Conservation (phyloP, 2,113 vertebrate species). For the Neogobius melanostomus region DNA sequence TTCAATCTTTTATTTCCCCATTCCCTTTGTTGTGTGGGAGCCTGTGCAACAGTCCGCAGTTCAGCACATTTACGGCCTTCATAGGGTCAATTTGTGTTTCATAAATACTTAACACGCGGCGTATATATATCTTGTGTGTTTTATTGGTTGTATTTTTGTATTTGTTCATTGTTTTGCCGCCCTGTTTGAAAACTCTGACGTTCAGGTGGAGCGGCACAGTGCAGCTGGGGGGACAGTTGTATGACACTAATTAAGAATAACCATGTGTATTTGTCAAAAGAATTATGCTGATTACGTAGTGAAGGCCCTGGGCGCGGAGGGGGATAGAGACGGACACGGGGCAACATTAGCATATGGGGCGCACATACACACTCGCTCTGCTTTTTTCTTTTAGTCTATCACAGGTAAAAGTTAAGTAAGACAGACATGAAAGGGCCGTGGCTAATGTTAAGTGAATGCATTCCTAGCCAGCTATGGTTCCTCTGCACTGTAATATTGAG, state of each 20-base stretch:
- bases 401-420: slow-evolving; percentile 41
- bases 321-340: slow-evolving; percentile 59
- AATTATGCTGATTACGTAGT: slow-evolving; percentile 78
- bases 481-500: slow-evolving; percentile 50
- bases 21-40: slow-evolving; percentile 51
- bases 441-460: slow-evolving; percentile 50
- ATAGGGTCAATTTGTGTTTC: slow-evolving; percentile 25
- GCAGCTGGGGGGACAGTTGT: slow-evolving; percentile 65
- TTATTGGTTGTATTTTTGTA: slow-evolving; percentile 31
- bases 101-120: slow-evolving; percentile 6
- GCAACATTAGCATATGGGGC: slow-evolving; percentile 72
- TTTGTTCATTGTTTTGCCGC: slow-evolving; percentile 41
- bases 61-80: slow-evolving; percentile 13
- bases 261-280: slow-evolving; percentile 80
- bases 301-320: slow-evolving; percentile 67
- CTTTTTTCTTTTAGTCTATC: slow-evolving; percentile 9
- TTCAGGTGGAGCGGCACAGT: slow-evolving; percentile 73
- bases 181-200: slow-evolving; percentile 44
- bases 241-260: slow-evolving; percentile 81
- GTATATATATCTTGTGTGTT: slow-evolving; percentile 16
- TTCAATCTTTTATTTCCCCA: slow-evolving; percentile 59
- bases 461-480: slow-evolving; percentile 38
- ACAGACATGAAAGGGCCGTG: slow-evolving; percentile 49
- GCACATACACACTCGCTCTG: slow-evolving; percentile 27
- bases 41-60: slow-evolving; percentile 20